Base-by-base conservation (phyloP, 2,888 invertebrate genomes). In the Caenorhabditis zanzibari region DNA sequence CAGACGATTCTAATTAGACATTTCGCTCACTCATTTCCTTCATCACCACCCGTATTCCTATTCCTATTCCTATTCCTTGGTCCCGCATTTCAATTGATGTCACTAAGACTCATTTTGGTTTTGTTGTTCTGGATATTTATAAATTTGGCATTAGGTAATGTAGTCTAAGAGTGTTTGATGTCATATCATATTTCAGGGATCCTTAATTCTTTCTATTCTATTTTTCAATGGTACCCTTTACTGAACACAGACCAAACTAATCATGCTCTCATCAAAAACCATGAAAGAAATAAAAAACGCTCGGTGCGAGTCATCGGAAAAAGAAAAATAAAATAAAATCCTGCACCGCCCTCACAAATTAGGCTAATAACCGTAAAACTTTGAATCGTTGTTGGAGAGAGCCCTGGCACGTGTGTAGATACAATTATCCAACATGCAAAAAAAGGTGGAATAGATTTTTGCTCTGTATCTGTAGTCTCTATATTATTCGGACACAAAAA, bases 1-100 rank as follows among this genome's bases (percentile, higher is more conserved):
- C 79, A 79, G 79, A 79, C 79, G 79, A 79, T 79, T 79, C 79
- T 79, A 79, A 79, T 79, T 79, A 79, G 79, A 79, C 63, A 71
- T 63, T 63, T 64, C 61, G 52, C 44, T 61, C 71, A 41, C 44
- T 61, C 71, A 63, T 63, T 54, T 77, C 63, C 63, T 58, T 32
- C 61, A 66, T 69, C 69, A 32, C 74, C 64, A 38, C 26, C 63
- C 68, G 35, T 32, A 59, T 32, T 52, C 19, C 47, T 19, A 19
- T 38, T 38, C 64, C 44, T 32, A 59, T 32, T 52, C 19, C 47
- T 19, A 19, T 38, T 38, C 64, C 44, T 41, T 58, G 44, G 58
- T 66, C 68, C 64, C 12, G 22, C 35, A 56, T 66, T 56, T 76
- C 41, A 54, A 44, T 66, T 74, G 74, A 64, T 74, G 74, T 54